phyloP scores from a whole-genome alignment of 2,888 invertebrate species.

The Synergus laeviventris region DNA sequence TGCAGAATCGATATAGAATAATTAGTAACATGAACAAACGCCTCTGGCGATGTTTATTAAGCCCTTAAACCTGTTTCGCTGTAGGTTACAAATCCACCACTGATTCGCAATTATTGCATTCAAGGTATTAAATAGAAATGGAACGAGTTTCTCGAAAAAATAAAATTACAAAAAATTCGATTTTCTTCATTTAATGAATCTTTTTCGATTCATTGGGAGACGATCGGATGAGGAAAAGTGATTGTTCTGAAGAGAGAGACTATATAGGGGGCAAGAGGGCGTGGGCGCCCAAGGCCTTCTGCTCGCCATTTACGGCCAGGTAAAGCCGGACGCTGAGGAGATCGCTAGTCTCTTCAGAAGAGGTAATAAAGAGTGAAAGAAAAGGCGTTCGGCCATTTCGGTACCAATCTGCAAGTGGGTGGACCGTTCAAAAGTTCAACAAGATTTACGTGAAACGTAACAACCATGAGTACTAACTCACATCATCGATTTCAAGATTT shows the following conservation, averaged over 20 bases:
- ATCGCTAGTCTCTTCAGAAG: constrained; percentile 51
- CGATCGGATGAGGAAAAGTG: constrained; percentile 45
- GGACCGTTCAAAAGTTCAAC: constrained; percentile 33
- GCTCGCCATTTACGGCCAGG: constrained; percentile 71
- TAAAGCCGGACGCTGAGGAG: constrained; percentile 62
- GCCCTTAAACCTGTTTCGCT: constrained; percentile 27
- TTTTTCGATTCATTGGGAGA: constrained; percentile 4
- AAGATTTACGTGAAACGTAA: constrained; percentile 40
- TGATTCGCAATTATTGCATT: background rate
- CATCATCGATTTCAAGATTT: constrained; percentile 36
- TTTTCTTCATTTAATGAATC: background rate
- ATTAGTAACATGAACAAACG: constrained; percentile 34
- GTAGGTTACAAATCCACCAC: background rate
- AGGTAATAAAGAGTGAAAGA: constrained; percentile 50
- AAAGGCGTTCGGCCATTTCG: constrained; percentile 50
- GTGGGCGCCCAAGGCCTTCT: constrained; percentile 72
- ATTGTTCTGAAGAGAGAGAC: constrained; percentile 49
- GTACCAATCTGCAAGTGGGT: constrained; percentile 42
- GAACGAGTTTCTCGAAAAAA: background rate
- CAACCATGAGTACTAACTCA: constrained; percentile 37
- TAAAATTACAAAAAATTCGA: background rate
- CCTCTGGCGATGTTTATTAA: constrained; percentile 17
- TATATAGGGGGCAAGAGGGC: constrained; percentile 63
- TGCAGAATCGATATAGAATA: constrained; percentile 36
- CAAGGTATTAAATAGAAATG: background rate